phyloP scores from a whole-genome alignment of 2,888 invertebrate species.

The Onthophagus sagittarius region DNA sequence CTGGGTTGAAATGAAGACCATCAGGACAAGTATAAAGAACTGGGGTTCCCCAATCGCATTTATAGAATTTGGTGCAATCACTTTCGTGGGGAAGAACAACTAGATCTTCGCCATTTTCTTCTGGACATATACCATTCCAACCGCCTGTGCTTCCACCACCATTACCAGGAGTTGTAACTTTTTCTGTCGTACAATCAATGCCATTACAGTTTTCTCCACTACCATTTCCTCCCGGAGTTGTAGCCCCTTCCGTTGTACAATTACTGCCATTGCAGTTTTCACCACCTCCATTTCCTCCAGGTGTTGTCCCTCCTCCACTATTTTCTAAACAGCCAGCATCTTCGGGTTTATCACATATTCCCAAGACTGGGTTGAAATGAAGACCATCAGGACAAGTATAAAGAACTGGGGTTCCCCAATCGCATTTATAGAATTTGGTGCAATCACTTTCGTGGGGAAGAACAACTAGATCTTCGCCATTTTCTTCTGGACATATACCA shows the following conservation, averaged over 20 bases:
- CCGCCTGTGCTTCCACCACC: background rate
- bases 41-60: constrained; percentile 33
- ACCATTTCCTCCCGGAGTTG: background rate
- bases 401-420: constrained; percentile 9
- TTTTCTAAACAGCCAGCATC: too few species aligned
- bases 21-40: constrained; percentile 32
- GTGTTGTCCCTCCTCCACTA: background rate
- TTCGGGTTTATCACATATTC: background rate
- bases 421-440: constrained; percentile 18
- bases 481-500: constrained; percentile 9
- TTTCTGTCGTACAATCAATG: too few species aligned
- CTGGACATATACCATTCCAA: constrained; percentile 6
- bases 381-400: constrained; percentile 6
- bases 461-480: background rate
- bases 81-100: constrained; percentile 31
- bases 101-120: constrained; percentile 7
- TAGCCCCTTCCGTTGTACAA: background rate
- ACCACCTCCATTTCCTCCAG: background rate
- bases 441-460: constrained; percentile 16
- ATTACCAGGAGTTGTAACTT: background rate
- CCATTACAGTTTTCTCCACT: background rate
- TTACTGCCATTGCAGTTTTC: background rate
- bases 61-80: constrained; percentile 32
- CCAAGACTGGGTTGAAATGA: constrained; percentile 12
- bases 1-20: constrained; percentile 31